phyloP scores from a whole-genome alignment of 1,140 invertebrate species.

The Drosophila tani region DNA sequence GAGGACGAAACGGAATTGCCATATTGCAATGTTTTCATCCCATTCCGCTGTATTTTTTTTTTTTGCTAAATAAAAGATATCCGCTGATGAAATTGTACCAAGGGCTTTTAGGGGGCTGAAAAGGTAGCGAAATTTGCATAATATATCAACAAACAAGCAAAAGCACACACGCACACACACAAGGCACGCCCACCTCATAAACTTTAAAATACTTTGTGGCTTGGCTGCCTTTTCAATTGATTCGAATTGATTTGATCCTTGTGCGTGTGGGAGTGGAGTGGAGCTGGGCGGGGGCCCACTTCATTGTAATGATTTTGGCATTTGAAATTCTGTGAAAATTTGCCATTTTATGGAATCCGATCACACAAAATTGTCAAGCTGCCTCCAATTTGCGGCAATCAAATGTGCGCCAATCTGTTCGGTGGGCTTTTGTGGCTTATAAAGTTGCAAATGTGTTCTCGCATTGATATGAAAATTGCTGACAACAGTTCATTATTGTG shows the following conservation, averaged over 20 bases:
- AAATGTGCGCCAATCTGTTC: slow-evolving; percentile 35
- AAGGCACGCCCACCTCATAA: slow-evolving; percentile 53
- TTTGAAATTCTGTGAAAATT: slow-evolving; percentile 53
- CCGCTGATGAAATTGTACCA: slow-evolving; percentile 38
- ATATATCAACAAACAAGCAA: slow-evolving; percentile 61
- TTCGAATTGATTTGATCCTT: slow-evolving; percentile 70
- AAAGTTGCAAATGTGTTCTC: slow-evolving; percentile 35
- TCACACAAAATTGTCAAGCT: slow-evolving; percentile 67
- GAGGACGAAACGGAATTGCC: slow-evolving; percentile 69
- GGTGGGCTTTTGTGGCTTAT: slow-evolving; percentile 36
- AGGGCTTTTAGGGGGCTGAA: slow-evolving; percentile 9
- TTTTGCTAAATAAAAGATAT: slow-evolving; percentile 58
- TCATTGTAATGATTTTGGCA: slow-evolving; percentile 67
- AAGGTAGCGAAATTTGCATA: slow-evolving; percentile 68
- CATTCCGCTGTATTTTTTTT: slow-evolving; percentile 25
- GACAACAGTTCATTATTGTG: slow-evolving; percentile 29
- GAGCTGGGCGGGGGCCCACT: slow-evolving; percentile 18
- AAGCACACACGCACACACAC: slow-evolving; percentile 41
- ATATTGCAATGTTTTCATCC: slow-evolving; percentile 62
- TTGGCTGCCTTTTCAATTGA: slow-evolving; percentile 70
- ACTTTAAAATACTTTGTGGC: slow-evolving; percentile 65
- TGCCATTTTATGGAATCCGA: slow-evolving; percentile 59
- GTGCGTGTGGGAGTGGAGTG: slow-evolving; percentile 13
- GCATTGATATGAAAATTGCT: slow-evolving; percentile 45
- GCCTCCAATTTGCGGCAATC: slow-evolving; percentile 67